Evolutionary conservation across 2,113 vertebrate species (phyloP).

Genomic region (Mastomys coucha): DNA sequence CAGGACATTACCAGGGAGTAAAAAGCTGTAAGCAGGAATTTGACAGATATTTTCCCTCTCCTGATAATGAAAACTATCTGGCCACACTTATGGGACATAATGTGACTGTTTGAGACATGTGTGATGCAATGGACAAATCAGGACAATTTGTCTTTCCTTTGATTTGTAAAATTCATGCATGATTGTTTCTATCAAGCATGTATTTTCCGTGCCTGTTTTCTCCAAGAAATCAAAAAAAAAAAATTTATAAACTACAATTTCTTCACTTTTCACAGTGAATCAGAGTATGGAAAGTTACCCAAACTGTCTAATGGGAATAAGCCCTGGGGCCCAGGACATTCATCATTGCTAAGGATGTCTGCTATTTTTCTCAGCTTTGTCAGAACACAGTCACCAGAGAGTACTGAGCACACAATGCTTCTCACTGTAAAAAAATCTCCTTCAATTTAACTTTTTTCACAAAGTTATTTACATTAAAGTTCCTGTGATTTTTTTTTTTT

Average conservation of each 20-base stretch:
- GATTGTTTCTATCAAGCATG: background rate
- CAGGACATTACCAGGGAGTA: background rate
- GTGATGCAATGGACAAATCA: background rate
- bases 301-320: background rate
- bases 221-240: background rate
- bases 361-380: background rate
- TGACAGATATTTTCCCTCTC: background rate
- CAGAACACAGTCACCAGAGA: background rate
- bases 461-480: background rate
- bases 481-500: background rate
- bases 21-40: background rate
- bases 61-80: background rate
- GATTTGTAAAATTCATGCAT: background rate
- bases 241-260: slow-evolving; percentile 6
- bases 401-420: background rate
- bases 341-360: background rate
- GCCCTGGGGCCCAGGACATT: background rate
- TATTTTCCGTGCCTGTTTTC: background rate
- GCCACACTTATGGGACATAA: background rate
- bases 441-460: background rate
- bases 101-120: too few relatives aligned
- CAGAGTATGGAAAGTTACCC: background rate
- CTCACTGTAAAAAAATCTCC: background rate
- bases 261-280: background rate
- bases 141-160: background rate